Base-by-base conservation (phyloP, 2,113 vertebrate genomes). In the Lathamus discolor region DNA sequence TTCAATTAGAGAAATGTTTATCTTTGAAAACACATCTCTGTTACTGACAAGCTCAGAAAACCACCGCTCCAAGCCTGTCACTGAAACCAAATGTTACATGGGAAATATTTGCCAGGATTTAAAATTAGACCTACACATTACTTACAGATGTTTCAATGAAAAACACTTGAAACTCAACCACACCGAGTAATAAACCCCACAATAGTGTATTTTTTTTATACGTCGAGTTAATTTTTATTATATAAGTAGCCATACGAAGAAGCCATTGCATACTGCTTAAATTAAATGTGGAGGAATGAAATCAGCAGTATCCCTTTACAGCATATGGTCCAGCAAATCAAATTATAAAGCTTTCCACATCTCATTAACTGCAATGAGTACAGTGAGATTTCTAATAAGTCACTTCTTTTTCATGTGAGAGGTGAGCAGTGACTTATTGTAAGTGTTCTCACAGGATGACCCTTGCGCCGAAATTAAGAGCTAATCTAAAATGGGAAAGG, bases 111-210 rank as follows among this genome's bases (percentile, higher is more conserved):
- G 98, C 97, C 98, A 97, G 97, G 98, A 98, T 98, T 98, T 98
- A 98, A 98, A 98, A 98, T 98, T 98, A 98, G 98, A 98, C 97
- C 97, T 96, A 97, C 97, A 98, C 98, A 98, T 98, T 98, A 98
- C 98, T 99, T 99, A 98, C 99, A 99, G 99, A 99, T 99, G 99
- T 99, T 98, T 97, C 98, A 96, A 98, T 98, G 97, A 97, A 98
- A 98, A 97, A 97, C 96, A 97, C 97, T 98, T 97, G 97, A 98
- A 98, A 97, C 98, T 98, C 98, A 99, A 98, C 98, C 99, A 98
- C 98, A 98, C 96, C 98, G 97, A 98, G 98, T 98, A 98, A 99
- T 99, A 99, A 98, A 98, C 98, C 96, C 98, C 98, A 98, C 99
- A 98, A 98, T 98, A 98, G 98, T 98, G 97, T 97, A 97, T 86